phyloP scores from a whole-genome alignment of 2,888 invertebrate genomes.

The Volucella bombylans region DNA sequence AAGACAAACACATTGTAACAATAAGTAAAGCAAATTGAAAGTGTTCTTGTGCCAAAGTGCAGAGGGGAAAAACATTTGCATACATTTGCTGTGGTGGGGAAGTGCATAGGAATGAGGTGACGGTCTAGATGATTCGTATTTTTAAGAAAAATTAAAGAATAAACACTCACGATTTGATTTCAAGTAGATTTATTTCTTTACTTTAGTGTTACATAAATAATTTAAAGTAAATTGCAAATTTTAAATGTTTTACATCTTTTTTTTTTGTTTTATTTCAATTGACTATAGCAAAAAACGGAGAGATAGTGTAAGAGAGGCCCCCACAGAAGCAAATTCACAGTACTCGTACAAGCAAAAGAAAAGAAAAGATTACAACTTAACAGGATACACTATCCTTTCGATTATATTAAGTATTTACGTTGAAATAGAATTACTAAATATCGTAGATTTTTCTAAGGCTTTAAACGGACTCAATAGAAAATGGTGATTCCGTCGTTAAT shows the following conservation, averaged over 20 bases:
- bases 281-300: background rate
- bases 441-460: slow-evolving; percentile 4
- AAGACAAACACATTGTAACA: slow-evolving; percentile 27
- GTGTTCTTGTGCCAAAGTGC: slow-evolving; percentile 35
- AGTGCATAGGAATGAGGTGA: slow-evolving; percentile 15
- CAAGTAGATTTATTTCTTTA: slow-evolving; percentile 16
- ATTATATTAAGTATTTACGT: slow-evolving; percentile 4
- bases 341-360: background rate
- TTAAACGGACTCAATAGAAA: background rate
- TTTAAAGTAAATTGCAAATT: slow-evolving; percentile 24
- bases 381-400: slow-evolving; percentile 44
- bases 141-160: background rate
- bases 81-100: slow-evolving; percentile 13
- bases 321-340: slow-evolving; percentile 2
- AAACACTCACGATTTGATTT: background rate
- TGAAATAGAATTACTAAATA: background rate
- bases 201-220: slow-evolving; percentile 25
- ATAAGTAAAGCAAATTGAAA: slow-evolving; percentile 15
- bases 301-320: background rate
- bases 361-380: slow-evolving; percentile 15
- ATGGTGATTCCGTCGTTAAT: background rate
- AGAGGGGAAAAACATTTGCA: slow-evolving; percentile 73
- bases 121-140: background rate
- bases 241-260: slow-evolving; percentile 4
- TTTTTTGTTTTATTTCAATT: background rate